Base-by-base conservation (phyloP, 2,888 invertebrate species). In the Conchocele bisecta region DNA sequence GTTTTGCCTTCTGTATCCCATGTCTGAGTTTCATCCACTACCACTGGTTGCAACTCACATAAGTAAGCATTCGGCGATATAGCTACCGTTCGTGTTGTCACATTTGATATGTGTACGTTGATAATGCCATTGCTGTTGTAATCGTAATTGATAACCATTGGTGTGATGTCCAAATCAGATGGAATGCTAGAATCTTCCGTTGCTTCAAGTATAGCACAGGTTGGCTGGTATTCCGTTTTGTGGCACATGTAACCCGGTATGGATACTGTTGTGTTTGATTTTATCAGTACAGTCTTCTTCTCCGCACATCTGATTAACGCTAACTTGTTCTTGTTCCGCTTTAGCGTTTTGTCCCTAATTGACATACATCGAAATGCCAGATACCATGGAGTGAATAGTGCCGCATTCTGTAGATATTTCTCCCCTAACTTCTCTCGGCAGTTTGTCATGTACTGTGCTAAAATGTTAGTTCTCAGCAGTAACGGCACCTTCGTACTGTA, bases 121-220 rank as follows among this genome's bases (percentile, higher is more conserved):
- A 35, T 11, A 11, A 35, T 35, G 37, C 37, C 37, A 35, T 35
- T 35, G 11, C 13, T 35, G 37, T 13, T 13, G 13, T 28, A 7
- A 64, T 48, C n/a, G 41, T 64, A n/a, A 64, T 31, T 26, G 17
- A 60, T 28, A 6, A 60, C 41, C 31, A 24, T 37, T 9, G 60
- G 54, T 33, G 68, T 63, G 11, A 70, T 54, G 26, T 70, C 64
- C 26, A 65, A 39, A 53, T 53, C 60, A 17, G 29, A 15, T 24
- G 67, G 53, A 20, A 73, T n/a, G 17, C 13, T 11, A n/a, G 61
- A 50, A 24, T 33, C 44, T 6, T 24, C 15, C 7, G 59, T 50
- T 17, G 39, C 54, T 15, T 64, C 48, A 17, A 63, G 17, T 13
- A 68, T 26, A 13, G 64, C 73, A 33, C 28, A 37, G 13, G 60